phyloP scores from a whole-genome alignment of 2,888 invertebrate genomes.

The Tachina fera region DNA sequence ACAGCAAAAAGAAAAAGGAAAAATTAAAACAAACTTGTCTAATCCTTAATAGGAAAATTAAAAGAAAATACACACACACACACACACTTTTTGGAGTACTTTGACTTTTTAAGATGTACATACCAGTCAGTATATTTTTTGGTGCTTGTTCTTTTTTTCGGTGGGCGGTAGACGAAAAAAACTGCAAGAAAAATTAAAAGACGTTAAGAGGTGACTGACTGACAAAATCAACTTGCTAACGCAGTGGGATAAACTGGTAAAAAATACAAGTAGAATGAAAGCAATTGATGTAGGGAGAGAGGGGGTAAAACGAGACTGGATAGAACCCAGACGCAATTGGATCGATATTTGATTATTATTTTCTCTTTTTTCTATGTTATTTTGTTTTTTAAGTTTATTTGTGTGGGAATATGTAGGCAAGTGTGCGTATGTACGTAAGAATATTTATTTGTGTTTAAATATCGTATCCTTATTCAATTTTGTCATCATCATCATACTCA shows the following conservation, averaged over 20 bases:
- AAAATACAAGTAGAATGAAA: constrained; percentile 61
- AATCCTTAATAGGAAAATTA: constrained; percentile 51
- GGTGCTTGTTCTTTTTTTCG: constrained; percentile 16
- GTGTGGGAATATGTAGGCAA: background rate
- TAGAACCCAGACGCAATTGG: constrained; percentile 79
- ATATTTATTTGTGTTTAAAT: constrained; percentile 23
- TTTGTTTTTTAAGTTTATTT: constrained; percentile 14
- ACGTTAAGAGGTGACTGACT: constrained; percentile 71
- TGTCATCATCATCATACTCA: constrained; percentile 38
- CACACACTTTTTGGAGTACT: constrained; percentile 41
- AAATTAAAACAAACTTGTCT: constrained; percentile 58
- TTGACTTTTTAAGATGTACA: constrained; percentile 52
- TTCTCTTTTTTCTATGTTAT: constrained; percentile 52
- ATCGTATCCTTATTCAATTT: constrained; percentile 59
- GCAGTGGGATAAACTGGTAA: constrained; percentile 58
- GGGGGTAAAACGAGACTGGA: background rate
- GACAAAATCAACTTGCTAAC: constrained; percentile 66
- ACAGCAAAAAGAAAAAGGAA: constrained; percentile 1
- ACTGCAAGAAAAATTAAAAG: constrained; percentile 68
- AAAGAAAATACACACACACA: constrained; percentile 20
- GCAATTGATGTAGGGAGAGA: constrained; percentile 33
- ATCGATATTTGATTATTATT: constrained; percentile 81
- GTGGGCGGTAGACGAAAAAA: constrained; percentile 25
- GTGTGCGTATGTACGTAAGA: background rate
- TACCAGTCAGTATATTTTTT: constrained; percentile 18